Evolutionary conservation across 2,113 vertebrate species (phyloP), one percentile per base, ranked within the genome.

Genomic region (Aix galericulata): DNA sequence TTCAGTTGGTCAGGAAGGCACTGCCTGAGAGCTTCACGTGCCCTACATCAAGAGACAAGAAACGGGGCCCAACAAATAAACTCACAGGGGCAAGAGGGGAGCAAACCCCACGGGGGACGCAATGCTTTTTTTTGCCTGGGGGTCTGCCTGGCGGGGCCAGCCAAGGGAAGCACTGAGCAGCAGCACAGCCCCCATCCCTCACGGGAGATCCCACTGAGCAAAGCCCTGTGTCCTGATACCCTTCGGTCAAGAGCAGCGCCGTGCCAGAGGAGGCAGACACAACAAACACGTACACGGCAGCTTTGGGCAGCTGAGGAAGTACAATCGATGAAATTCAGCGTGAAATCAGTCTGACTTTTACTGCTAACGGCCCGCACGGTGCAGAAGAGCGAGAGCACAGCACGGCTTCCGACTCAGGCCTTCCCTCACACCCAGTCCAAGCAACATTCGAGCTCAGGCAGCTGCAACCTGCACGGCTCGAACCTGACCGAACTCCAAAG

Each of bases 1-100:
- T 99, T 99, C 97, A 99, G 98, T 97, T 99, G 99, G 97, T 99
- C 99, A 31, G 99, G 99, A 87, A 99, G 98, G 97, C 99, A 99
- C 98, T 99, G 99, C 77, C 99, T 99, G 93, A 99, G 98, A 82
- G 99, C 99, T 98, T 99, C 99, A 97, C 99, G 98, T 85, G 99
- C 99, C 98, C 99, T 99, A 98, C 91, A 97, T 97, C 95, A 98
- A 94, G 96, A 97, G 95, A 97, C 88, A 96, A 94, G 92, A 96
- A 97, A 97, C 83, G 16, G 91, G 96, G 97, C 96, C 97, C 97
- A 98, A 98, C 97, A 98, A 96, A 98, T 98, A 98, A 98, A 98
- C 93, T 96, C 96, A 97, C 93, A 97, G 91, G 91, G 94, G 94
- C 83, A 96, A 94, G 83, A 85, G 91, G 96, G 94, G 96, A 97